These are phyloP conservation scores for Sterna hirundo DNA, from an alignment of 2,113 vertebrate species.

Conservation along the genomic window DNA sequence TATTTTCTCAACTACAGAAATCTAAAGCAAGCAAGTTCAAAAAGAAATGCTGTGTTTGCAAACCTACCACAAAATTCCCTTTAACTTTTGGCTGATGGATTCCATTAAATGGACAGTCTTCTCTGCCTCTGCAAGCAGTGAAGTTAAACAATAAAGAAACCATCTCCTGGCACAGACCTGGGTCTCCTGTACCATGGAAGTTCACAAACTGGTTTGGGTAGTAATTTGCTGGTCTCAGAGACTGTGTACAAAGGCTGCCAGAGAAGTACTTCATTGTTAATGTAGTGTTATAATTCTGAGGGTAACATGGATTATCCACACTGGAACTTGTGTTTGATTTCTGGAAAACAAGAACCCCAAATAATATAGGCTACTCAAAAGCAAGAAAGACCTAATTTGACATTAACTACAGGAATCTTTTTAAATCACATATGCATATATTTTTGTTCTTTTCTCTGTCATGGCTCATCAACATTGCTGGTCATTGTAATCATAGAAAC, in stretches of 20 bases:
- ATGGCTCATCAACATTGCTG: background rate
- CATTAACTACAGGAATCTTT: background rate
- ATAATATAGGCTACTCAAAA: background rate
- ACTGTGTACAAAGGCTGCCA: slow-evolving; percentile 81
- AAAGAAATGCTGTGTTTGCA: background rate
- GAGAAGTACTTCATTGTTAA: slow-evolving; percentile 72
- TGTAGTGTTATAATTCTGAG: slow-evolving; percentile 66
- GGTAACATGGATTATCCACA: slow-evolving; percentile 86
- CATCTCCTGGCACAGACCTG: slow-evolving; percentile 72
- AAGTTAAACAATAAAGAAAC: slow-evolving; percentile 85
- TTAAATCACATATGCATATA: background rate
- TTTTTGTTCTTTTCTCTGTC: background rate
- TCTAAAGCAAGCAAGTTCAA: background rate
- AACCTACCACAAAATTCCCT: slow-evolving; percentile 88
- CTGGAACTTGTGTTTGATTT: slow-evolving; percentile 7
- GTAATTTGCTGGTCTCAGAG: slow-evolving; percentile 67
- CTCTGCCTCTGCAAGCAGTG: slow-evolving; percentile 67
- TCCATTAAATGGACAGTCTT: slow-evolving; percentile 82
- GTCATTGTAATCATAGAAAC: background rate
- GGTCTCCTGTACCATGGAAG: slow-evolving; percentile 78
- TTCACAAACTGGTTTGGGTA: slow-evolving; percentile 48
- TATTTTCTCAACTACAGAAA: background rate
- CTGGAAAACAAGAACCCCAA: slow-evolving; percentile 14
- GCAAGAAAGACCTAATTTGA: background rate
- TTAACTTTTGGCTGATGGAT: slow-evolving; percentile 82